Conservation (phyloP, 2,888 invertebrate species). For the Cephus nigrinus region DNA sequence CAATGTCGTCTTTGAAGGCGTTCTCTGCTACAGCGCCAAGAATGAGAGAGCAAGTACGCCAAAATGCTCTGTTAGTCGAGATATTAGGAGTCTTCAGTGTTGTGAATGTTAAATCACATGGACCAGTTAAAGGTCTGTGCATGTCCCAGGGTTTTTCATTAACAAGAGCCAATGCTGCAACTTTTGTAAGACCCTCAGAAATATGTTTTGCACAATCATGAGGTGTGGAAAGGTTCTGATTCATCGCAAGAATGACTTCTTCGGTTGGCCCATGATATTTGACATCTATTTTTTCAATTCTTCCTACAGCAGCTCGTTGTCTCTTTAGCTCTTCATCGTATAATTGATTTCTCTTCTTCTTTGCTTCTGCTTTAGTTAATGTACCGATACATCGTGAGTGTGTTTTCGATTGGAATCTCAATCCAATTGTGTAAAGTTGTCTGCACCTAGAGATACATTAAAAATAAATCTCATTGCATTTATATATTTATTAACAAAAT, state of each 20-base stretch:
- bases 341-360: constrained; percentile 74
- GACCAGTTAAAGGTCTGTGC: constrained; percentile 81
- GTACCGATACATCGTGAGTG: constrained; percentile 30
- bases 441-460: constrained; percentile 31
- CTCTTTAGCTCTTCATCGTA: constrained; percentile 83
- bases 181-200: constrained; percentile 47
- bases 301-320: constrained; percentile 79
- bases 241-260: constrained; percentile 85
- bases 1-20: constrained; percentile 83
- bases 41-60: constrained; percentile 92
- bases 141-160: constrained; percentile 91
- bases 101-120: constrained; percentile 52
- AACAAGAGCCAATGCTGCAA: constrained; percentile 82
- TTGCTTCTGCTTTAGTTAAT: constrained; percentile 63
- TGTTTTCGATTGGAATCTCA: constrained; percentile 30
- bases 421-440: constrained; percentile 29
- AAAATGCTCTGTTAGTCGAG: constrained; percentile 82
- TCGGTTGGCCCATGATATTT: constrained; percentile 77
- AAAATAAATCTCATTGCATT: not conserved
- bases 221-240: constrained; percentile 91
- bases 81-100: constrained; percentile 68
- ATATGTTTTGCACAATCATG: constrained; percentile 80
- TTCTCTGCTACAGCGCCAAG: constrained; percentile 83
- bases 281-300: constrained; percentile 93
- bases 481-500: not conserved